Evolutionary conservation across 2,113 vertebrate species (phyloP), one percentile per base, ranked within the genome.

Genomic region (Ranitomeya imitator): DNA sequence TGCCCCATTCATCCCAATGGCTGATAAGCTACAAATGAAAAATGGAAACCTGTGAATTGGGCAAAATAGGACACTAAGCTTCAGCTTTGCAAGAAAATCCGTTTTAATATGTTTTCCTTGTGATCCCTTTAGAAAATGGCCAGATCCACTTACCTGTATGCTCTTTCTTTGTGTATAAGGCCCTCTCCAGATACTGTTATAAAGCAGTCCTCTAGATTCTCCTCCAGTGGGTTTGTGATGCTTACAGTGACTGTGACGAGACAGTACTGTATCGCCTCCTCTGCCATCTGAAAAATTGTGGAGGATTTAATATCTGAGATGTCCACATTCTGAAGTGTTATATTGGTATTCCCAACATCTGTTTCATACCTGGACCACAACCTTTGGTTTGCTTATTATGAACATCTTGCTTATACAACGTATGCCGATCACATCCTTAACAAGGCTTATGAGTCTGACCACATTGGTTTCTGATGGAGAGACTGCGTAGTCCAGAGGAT

Each of bases 181-280:
- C 96, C 96, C 89, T 87, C 92, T 52, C 96, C 96, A 0, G 91
- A 78, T 0, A 97, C 15, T 1, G 92, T 93, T 55, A 97, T 45
- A 10, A 74, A 26, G 83, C 96, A 96, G 74, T 93, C 74, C 2
- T 85, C 91, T 91, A 98, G 79, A 21, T 90, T 86, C 19, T 90
- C 90, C 0, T 86, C 3, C 8, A 95, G 59, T 1, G 95, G 93
- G 90, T 97, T 98, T 61, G 23, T 85, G 89, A 98, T 93, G 21
- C 90, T 14, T 80, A 97, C 79, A 8, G 91, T 91, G 5, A 54
- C 94, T 0, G 0, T 90, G 9, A 93, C 73, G n/a, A 61, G 83
- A 0, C 85, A 52, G 23, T 91, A 73, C 9, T 93, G 90, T 14
- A 76, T 21, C 21, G 85, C 76, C 7, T 9, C 88, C 79, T 93